Base-by-base conservation (phyloP, 2,113 vertebrate species). In the Syngnathus scovelli region DNA sequence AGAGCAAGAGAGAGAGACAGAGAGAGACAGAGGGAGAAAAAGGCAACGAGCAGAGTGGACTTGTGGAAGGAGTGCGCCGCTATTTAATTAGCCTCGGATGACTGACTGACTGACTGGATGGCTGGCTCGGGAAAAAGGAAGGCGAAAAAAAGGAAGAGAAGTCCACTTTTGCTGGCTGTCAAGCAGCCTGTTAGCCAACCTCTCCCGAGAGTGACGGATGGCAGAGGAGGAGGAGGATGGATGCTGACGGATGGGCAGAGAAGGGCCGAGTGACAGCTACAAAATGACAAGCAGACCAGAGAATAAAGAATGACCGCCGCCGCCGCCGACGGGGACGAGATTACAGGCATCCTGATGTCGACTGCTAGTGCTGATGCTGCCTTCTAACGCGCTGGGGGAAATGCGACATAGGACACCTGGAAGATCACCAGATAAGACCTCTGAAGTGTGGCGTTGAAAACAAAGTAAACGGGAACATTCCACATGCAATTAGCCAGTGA, bases 81-180 rank as follows among this genome's bases (percentile, higher is more conserved):
- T 83, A 89, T 87, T 89, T 87, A 89, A 89, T 89, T 89, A 89
- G 87, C 79, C 70, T 74, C 82, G 84, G 80, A 84, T 83, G 85
- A 86, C 83, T 79, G 78, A 76, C 79, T 75, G 81, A 82, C 75
- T 85, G 61, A 69, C 76, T 78, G 75, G 77, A 43, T 3, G 2
- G 11, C 9, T 9, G 41, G 41, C 9, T 12, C 9, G 41, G 10
- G 41, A 4, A 78, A 84, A 84, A 85, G 74, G 82, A 27, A 13
- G 52, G 10, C 4, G 12, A 10, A 23, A 21, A 21, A 21, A 54
- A 10, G 52, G 52, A 55, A 55, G 11, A 55, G 21, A 36, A 56
- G 54, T 58, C 79, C 78, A 84, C 77, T 78, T 72, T 80, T 65
- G 68, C 77, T 70, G 81, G 72, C 78, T 87, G 84, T 86, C 87